Percentiles rank a stretch among this genome's conserved stretches.
phyloP scores from a whole-genome alignment of 1,140 invertebrate species.

The Epicauta chinensis region DNA sequence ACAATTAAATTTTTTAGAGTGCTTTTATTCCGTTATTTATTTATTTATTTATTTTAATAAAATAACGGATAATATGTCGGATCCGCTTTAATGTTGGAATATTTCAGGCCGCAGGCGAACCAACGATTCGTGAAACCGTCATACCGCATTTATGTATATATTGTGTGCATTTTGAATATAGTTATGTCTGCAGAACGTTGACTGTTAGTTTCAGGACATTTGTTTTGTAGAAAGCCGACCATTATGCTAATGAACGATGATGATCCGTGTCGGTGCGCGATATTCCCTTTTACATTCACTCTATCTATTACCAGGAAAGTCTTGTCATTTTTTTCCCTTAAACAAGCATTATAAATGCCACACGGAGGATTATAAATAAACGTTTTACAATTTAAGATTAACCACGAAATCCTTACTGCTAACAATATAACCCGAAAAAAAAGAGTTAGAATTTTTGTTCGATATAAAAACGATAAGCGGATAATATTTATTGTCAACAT shows the following conservation, averaged over 20 bases:
- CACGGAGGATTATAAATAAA: slow-evolving; percentile 4
- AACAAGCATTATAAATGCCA: slow-evolving; percentile 17
- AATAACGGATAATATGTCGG: too few species aligned
- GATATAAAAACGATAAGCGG: too few species aligned
- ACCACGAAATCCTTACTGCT: slow-evolving; percentile 6
- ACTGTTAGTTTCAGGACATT: slow-evolving; percentile 20
- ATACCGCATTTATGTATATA: slow-evolving; percentile 6
- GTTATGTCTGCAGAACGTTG: slow-evolving; percentile 15
- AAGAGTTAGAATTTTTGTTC: too few species aligned
- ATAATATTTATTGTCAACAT: too few species aligned
- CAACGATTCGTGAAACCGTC: slow-evolving; percentile 13
- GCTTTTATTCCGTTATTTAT: too few species aligned
- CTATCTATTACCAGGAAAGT: slow-evolving; percentile 5
- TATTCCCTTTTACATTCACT: slow-evolving; percentile 24
- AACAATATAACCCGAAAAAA: too few species aligned
- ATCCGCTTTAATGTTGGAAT: too few species aligned
- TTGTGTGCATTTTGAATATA: slow-evolving; percentile 15
- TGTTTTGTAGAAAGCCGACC: slow-evolving; percentile 22
- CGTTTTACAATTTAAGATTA: slow-evolving; percentile 7
- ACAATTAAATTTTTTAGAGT: too few species aligned
- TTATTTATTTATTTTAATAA: too few species aligned
- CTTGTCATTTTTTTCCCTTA: slow-evolving; percentile 12
- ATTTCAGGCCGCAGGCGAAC: background rate
- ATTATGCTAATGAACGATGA: slow-evolving; percentile 31
- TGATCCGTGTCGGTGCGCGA: slow-evolving; percentile 28